Conservation (phyloP, 2,888 invertebrate genomes). For the Alloplasta piceator region DNA sequence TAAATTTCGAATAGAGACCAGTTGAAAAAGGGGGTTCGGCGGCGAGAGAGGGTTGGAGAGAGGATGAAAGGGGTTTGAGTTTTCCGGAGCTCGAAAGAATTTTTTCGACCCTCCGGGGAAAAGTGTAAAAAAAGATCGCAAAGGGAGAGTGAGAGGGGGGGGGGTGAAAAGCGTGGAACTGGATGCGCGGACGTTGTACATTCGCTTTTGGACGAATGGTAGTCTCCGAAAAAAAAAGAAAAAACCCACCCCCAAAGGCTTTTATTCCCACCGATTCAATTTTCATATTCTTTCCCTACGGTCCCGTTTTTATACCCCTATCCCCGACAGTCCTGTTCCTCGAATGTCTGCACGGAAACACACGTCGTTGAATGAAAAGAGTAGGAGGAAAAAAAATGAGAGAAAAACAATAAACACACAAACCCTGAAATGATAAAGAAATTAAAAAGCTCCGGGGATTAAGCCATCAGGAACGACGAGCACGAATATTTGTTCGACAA, state of each 20-base stretch:
- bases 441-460: constrained; percentile 8
- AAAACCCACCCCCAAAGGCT: constrained; percentile 10
- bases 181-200: background rate
- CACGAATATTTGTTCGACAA: constrained; percentile 41
- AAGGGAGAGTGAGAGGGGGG: background rate
- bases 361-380: background rate
- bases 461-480: constrained; percentile 13
- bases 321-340: constrained; percentile 4
- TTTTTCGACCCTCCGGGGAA: constrained; percentile 5
- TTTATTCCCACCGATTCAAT: constrained; percentile 38
- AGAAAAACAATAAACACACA: background rate
- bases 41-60: background rate
- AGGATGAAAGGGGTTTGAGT: constrained; percentile 10
- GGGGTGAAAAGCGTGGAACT: constrained; percentile 13
- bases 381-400: constrained; percentile 1
- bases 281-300: constrained; percentile 28
- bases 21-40: constrained; percentile 8
- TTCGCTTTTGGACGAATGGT: constrained; percentile 15
- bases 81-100: constrained; percentile 44
- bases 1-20: constrained; percentile 40
- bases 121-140: background rate
- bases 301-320: background rate
- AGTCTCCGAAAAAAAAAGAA: background rate
- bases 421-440: background rate
- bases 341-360: constrained; percentile 1